Evolutionary conservation across 2,113 vertebrate genomes (phyloP).

Genomic region (Telmatochromis bifrenatus): DNA sequence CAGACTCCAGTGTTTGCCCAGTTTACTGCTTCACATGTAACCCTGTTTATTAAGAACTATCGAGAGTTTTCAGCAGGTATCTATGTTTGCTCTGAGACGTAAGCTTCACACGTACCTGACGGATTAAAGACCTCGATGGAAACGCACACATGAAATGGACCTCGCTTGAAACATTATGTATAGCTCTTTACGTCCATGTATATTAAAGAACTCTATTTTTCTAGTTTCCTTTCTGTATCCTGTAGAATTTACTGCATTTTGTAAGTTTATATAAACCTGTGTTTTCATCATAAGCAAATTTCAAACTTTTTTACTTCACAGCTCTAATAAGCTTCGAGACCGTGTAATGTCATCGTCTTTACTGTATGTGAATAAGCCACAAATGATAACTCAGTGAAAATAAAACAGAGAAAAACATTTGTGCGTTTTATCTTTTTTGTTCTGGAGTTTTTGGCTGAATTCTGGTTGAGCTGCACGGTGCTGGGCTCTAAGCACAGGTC

Average conservation of each 20-base stretch:
- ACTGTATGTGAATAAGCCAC: conserved; percentile 18
- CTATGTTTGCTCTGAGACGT: not conserved
- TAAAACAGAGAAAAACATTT: not conserved
- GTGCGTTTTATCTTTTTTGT: not conserved
- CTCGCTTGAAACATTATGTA: not conserved
- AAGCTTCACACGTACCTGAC: not conserved
- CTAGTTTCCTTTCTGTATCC: conserved; percentile 4
- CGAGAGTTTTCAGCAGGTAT: not conserved
- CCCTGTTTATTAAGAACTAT: not conserved
- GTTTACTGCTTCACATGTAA: not conserved
- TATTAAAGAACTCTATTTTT: conserved; percentile 55
- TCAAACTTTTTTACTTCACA: not conserved
- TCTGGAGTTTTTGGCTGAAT: not conserved
- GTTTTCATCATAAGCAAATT: not conserved
- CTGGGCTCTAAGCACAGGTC: not conserved
- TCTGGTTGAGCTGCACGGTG: rapidly evolving
- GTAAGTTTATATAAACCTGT: not conserved
- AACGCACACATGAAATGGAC: conserved; percentile 1
- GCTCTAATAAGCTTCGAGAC: conserved; percentile 1
- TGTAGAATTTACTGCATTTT: not conserved
- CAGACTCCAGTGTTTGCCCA: not conserved
- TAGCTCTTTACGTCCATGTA: conserved; percentile 7
- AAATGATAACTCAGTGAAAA: not conserved
- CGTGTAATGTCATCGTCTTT: not conserved
- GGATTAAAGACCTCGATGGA: not conserved